Evolutionary conservation across 1,140 invertebrate genomes (phyloP).

Genomic region (Conus ventricosus): DNA sequence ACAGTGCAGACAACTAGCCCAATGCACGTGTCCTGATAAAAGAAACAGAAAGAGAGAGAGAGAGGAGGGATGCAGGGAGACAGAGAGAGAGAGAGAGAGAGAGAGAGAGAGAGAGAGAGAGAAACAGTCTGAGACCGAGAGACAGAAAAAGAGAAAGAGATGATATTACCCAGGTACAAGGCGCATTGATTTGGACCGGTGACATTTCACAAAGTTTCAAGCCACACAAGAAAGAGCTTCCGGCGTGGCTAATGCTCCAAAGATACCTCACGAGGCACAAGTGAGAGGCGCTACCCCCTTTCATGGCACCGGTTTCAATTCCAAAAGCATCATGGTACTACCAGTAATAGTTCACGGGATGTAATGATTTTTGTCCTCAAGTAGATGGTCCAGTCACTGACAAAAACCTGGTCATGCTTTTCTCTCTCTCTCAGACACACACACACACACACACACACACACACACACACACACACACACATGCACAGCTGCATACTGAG

Average conservation of each 20-base stretch:
- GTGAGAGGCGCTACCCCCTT: neutral
- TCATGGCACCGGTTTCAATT: constrained; percentile 13
- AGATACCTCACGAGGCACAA: neutral
- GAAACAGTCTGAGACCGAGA: neutral
- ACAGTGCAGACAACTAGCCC: too few species aligned
- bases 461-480: too few species aligned
- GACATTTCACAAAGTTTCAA: neutral
- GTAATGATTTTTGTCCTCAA: neutral
- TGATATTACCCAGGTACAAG: neutral
- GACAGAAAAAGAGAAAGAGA: neutral
- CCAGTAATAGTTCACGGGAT: constrained; percentile 4
- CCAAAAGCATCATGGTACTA: neutral
- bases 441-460: too few species aligned
- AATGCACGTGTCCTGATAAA: too few species aligned
- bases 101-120: neutral
- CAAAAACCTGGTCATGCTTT: neutral
- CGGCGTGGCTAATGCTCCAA: neutral
- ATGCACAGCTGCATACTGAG: too few species aligned
- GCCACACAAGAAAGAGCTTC: neutral
- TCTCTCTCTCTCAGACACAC: neutral
- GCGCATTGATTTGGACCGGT: neutral
- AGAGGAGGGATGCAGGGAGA: too few species aligned
- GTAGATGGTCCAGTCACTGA: neutral
- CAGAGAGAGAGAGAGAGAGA: neutral
- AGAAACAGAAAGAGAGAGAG: too few species aligned